phyloP scores from a whole-genome alignment of 2,113 vertebrate genomes.

The Mohoua ochrocephala region DNA sequence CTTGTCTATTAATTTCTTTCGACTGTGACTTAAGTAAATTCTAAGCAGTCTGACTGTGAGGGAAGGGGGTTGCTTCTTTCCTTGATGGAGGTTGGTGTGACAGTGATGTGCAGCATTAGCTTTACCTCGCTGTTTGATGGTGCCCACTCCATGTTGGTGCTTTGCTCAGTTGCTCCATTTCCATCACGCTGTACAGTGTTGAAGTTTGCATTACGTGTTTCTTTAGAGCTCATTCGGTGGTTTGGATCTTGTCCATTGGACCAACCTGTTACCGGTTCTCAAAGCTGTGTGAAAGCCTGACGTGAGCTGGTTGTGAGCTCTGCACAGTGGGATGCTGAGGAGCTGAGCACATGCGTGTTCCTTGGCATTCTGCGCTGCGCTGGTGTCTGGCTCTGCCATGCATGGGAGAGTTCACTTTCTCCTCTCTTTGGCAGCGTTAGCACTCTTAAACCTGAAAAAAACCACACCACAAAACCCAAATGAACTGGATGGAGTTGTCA shows the following conservation, averaged over 20 bases:
- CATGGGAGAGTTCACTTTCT: background rate
- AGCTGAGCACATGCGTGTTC: background rate
- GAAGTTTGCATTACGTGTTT: background rate
- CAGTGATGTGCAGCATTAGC: background rate
- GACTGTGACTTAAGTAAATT: background rate
- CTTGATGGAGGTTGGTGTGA: background rate
- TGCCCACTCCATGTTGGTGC: background rate
- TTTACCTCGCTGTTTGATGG: background rate
- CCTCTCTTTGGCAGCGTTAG: background rate
- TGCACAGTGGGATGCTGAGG: background rate
- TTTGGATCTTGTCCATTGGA: background rate
- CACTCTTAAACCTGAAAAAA: background rate
- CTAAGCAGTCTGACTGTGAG: background rate
- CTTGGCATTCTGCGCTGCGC: background rate
- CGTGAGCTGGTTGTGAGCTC: background rate
- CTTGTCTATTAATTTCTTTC: background rate
- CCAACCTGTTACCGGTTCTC: background rate
- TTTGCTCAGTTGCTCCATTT: background rate
- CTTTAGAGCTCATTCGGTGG: background rate
- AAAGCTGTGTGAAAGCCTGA: background rate
- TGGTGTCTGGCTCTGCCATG: background rate
- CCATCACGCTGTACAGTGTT: background rate
- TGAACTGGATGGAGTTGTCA: background rate
- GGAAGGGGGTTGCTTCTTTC: background rate
- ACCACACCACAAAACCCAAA: background rate